Evolutionary conservation across 2,888 invertebrate species (phyloP).

Genomic region (Agrotis segetum): DNA sequence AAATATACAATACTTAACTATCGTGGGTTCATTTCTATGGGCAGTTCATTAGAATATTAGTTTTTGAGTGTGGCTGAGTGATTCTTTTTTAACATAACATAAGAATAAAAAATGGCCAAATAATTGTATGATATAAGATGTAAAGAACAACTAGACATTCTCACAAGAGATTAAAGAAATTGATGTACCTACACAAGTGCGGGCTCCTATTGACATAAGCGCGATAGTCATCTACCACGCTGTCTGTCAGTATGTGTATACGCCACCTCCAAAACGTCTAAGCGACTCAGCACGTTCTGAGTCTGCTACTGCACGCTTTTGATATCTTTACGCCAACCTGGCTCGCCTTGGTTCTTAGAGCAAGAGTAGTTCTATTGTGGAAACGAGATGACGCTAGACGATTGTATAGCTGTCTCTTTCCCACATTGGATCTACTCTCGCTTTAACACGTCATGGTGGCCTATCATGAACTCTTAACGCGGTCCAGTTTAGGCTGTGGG

Average conservation of each 20-base stretch:
- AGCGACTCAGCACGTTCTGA: slow-evolving; percentile 87
- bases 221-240: slow-evolving; percentile 70
- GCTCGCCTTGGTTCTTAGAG: not conserved
- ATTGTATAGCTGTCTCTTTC: no score
- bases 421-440: no score
- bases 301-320: slow-evolving; percentile 88
- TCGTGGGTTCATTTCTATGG: slow-evolving; percentile 15
- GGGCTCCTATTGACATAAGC: slow-evolving; percentile 62
- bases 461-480: no score
- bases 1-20: slow-evolving; percentile 24
- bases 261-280: slow-evolving; percentile 80
- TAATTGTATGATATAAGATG: slow-evolving; percentile 50
- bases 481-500: no score
- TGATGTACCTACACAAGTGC: slow-evolving; percentile 50
- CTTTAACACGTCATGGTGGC: no score
- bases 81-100: slow-evolving; percentile 46
- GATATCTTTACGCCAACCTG: slow-evolving; percentile 58
- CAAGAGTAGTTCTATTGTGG: no score
- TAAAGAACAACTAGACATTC: slow-evolving; percentile 27
- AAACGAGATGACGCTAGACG: no score
- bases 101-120: slow-evolving; percentile 63
- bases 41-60: slow-evolving; percentile 37
- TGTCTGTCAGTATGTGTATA: slow-evolving; percentile 64
- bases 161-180: slow-evolving; percentile 24
- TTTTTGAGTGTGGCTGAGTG: slow-evolving; percentile 48